Percentiles rank a stretch among this genome's conserved stretches.
These are phyloP conservation scores for Tenthredo distinguenda DNA, from an alignment of 2,888 invertebrate genomes.

Conservation along the genomic window DNA sequence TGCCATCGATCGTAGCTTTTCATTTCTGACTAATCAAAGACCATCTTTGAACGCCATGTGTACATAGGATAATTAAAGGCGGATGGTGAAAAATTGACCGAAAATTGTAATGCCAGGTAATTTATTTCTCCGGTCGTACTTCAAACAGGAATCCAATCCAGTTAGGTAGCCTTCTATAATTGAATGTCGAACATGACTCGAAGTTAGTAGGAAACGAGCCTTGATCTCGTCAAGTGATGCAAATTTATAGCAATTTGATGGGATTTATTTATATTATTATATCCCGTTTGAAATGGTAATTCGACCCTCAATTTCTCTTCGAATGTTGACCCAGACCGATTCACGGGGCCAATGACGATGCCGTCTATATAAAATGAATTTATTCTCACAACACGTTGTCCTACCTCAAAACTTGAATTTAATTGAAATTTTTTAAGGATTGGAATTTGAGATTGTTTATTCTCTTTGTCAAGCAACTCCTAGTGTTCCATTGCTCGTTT, in stretches of 20 bases:
- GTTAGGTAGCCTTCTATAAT: not conserved
- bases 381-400: not conserved
- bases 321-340: not conserved
- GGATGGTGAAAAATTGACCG: not conserved
- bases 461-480: not conserved
- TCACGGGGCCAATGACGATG: not conserved
- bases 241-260: slow-evolving; percentile 15
- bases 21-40: slow-evolving; percentile 2
- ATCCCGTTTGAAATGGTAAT: not conserved
- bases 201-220: not conserved
- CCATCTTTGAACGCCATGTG: not conserved
- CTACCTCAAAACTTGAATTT: not conserved
- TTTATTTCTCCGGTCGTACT: not conserved
- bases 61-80: not conserved
- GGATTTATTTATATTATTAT: slow-evolving; percentile 15
- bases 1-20: not conserved
- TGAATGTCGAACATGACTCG: not conserved
- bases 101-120: slow-evolving; percentile 12
- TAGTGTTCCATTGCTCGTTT: not conserved
- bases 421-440: not conserved
- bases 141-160: slow-evolving; percentile 7
- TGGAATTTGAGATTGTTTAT: not conserved
- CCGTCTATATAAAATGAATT: not conserved
- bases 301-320: not conserved
- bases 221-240: slow-evolving; percentile 34